A percentile compares a stretch with the other conserved stretches of the same genome.
phyloP scores from a whole-genome alignment of 2,797 vertebrate genomes.

The Poeciliopsis paucimaculata region DNA sequence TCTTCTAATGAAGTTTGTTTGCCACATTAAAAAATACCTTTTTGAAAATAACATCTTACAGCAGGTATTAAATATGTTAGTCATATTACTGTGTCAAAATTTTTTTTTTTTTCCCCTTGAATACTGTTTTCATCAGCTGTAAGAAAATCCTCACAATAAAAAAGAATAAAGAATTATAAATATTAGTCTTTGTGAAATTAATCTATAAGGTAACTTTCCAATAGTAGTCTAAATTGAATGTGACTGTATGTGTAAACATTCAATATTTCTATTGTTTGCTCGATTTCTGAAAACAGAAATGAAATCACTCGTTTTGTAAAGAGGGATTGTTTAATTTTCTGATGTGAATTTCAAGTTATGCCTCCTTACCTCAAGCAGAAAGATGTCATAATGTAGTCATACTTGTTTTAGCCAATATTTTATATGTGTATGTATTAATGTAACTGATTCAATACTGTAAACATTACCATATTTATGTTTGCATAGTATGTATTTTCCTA shows the following conservation, averaged over 20 bases:
- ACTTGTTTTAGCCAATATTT: background rate
- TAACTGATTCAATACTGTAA: too few species aligned
- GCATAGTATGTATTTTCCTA: too few species aligned
- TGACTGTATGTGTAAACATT: background rate
- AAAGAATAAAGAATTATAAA: background rate
- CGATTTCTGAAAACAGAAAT: background rate
- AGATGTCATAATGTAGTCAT: background rate
- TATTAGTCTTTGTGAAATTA: background rate
- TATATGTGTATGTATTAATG: too few species aligned
- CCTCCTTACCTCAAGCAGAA: background rate
- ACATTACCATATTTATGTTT: too few species aligned
- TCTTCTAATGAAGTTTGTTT: background rate
- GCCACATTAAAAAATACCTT: background rate
- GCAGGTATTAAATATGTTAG: background rate
- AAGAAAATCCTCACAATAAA: background rate
- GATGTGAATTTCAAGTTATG: background rate
- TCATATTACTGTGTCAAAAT: background rate
- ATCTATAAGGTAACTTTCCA: background rate
- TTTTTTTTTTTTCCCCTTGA: background rate
- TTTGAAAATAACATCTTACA: background rate
- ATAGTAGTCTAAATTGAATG: background rate
- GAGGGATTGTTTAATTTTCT: background rate
- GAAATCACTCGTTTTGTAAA: background rate
- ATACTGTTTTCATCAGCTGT: background rate
- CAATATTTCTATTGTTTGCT: background rate